A percentile compares a stretch with the other conserved stretches of the same genome.
Evolutionary conservation across 2,888 invertebrate species (phyloP).

Genomic region (Mesorhabditis spiculigera): DNA sequence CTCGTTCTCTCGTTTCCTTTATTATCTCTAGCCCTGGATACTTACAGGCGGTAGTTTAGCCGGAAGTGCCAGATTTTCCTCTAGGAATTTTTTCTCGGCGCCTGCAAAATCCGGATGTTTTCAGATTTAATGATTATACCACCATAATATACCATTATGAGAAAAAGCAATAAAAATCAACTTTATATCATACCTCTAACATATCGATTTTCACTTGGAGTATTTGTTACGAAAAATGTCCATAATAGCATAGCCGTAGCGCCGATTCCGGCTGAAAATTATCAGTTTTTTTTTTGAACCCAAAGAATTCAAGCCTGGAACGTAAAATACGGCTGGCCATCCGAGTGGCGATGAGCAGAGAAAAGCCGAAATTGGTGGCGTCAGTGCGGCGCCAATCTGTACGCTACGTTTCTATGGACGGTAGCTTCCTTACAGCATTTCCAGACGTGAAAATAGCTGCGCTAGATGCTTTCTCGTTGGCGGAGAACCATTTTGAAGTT

Average conservation of each 20-base stretch:
- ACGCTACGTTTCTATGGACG: too few relatives aligned
- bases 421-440: not conserved
- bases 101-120: too few relatives aligned
- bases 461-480: not conserved
- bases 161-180: too few relatives aligned
- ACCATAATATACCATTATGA: too few relatives aligned
- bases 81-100: too few relatives aligned
- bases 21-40: too few relatives aligned
- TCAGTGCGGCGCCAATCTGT: not conserved
- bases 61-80: too few relatives aligned
- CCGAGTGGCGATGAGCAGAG: not conserved
- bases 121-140: too few relatives aligned
- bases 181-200: not conserved
- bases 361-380: not conserved
- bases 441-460: not conserved
- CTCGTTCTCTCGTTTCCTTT: conserved; percentile 11
- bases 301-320: not conserved
- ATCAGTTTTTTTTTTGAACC: not conserved
- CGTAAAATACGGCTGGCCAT: not conserved
- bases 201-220: not conserved
- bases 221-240: not conserved
- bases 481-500: not conserved
- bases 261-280: too few relatives aligned
- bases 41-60: too few relatives aligned
- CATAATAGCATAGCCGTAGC: too few relatives aligned